A percentile compares a stretch with the other conserved stretches of the same genome.
Evolutionary conservation across 2,113 vertebrate species (phyloP).

Genomic region (Aspiorhynchus laticeps): DNA sequence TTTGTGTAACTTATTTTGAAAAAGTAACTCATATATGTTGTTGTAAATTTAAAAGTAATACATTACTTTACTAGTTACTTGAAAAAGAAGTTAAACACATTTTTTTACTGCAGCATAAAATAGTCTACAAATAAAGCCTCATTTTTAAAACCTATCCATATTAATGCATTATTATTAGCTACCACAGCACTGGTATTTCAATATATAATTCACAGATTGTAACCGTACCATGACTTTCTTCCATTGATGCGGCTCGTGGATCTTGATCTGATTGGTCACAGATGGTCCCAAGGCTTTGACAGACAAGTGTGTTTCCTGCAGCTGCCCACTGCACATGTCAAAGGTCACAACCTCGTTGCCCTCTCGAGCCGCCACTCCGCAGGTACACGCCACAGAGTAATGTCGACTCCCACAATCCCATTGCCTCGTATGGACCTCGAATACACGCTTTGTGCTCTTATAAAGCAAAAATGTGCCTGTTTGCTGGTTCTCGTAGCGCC

Average conservation of each 20-base stretch:
- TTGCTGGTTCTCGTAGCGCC: conserved; percentile 76
- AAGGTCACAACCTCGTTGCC: conserved; percentile 71
- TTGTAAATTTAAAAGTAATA: no score
- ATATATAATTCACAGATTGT: no score
- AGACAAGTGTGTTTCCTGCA: conserved; percentile 66
- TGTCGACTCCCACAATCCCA: conserved; percentile 76
- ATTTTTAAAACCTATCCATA: neutral
- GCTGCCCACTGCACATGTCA: conserved; percentile 78
- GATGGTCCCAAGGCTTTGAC: conserved; percentile 62
- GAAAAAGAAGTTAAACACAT: neutral
- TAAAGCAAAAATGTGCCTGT: conserved; percentile 79
- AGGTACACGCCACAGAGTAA: conserved; percentile 73
- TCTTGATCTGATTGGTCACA: conserved; percentile 60
- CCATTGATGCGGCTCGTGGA: conserved; percentile 78
- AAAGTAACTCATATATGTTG: no score
- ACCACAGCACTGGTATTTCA: neutral
- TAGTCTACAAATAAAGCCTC: neutral
- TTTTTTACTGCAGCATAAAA: neutral
- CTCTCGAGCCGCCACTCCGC: conserved; percentile 69
- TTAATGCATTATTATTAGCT: neutral
- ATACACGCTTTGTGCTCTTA: conserved; percentile 63
- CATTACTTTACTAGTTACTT: no score
- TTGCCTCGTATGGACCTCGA: conserved; percentile 80
- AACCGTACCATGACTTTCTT: conserved; percentile 82
- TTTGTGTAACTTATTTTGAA: no score